These are phyloP conservation scores for Dryas iulia DNA, from an alignment of 1,140 invertebrate species.

Conservation along the genomic window DNA sequence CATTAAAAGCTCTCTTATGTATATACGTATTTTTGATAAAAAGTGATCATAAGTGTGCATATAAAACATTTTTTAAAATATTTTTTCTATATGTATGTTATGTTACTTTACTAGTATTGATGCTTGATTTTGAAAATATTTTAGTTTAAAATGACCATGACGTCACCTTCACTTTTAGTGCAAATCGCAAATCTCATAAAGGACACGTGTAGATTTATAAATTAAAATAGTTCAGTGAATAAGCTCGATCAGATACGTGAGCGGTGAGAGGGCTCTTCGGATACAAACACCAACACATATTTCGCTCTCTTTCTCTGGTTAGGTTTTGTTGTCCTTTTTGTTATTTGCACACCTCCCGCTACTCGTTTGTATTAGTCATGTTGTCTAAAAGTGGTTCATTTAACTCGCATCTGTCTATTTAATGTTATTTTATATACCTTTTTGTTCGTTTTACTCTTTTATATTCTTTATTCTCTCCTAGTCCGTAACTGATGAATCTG, in stretches of 20 bases:
- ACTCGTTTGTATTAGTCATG: slow-evolving; percentile 33
- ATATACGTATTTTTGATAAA: no score
- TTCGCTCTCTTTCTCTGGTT: slow-evolving; percentile 24
- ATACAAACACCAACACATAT: slow-evolving; percentile 27
- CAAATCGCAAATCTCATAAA: slow-evolving; percentile 41
- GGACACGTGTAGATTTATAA: slow-evolving; percentile 68
- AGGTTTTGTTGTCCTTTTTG: slow-evolving; percentile 26
- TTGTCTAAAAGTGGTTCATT: slow-evolving; percentile 33
- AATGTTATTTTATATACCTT: neutral
- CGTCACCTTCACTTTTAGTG: slow-evolving; percentile 45
- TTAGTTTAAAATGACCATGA: slow-evolving; percentile 24
- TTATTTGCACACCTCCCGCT: slow-evolving; percentile 43
- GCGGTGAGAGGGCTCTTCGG: slow-evolving; percentile 36
- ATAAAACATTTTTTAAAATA: no score
- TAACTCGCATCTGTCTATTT: slow-evolving; percentile 20
- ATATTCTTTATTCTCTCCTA: neutral
- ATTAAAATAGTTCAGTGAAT: slow-evolving; percentile 73
- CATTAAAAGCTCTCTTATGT: no score
- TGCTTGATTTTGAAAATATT: no score
- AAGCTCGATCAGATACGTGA: slow-evolving; percentile 49
- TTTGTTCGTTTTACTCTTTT: neutral
- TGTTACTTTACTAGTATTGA: no score
- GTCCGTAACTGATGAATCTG: neutral
- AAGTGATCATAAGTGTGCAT: no score
- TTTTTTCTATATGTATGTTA: no score